Percentiles rank a stretch among this genome's conserved stretches.
These are phyloP conservation scores for Pteronura brasiliensis DNA, from an alignment of 2,113 vertebrate species.

Conservation along the genomic window DNA sequence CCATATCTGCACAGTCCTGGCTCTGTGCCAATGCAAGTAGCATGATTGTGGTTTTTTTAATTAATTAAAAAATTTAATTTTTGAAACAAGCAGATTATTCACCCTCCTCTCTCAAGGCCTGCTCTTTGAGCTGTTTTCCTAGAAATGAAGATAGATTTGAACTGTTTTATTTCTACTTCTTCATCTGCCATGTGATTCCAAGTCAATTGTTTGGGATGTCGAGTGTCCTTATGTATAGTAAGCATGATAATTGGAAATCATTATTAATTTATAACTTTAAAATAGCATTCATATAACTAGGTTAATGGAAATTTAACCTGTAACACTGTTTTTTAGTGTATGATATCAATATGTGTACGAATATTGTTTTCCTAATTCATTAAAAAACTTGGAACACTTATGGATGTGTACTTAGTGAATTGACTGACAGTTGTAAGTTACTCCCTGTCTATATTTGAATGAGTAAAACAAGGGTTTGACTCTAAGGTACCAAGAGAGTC, in stretches of 20 bases:
- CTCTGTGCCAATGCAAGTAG: neutral
- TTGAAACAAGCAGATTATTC: conserved; percentile 5
- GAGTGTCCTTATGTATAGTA: neutral
- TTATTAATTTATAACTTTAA: neutral
- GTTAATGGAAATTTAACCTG: neutral
- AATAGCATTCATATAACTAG: neutral
- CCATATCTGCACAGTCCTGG: neutral
- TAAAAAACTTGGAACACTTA: neutral
- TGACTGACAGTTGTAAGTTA: neutral
- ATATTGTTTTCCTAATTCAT: neutral
- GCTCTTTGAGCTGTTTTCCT: conserved; percentile 5
- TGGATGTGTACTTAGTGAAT: neutral
- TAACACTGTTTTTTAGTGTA: neutral
- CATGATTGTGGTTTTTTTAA: neutral
- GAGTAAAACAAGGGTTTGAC: neutral
- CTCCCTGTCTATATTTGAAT: neutral
- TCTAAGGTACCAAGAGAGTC: neutral
- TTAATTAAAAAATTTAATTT: neutral
- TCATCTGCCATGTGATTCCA: neutral
- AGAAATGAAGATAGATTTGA: neutral
- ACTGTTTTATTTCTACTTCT: neutral
- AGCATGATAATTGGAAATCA: neutral
- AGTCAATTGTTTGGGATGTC: neutral
- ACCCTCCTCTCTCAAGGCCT: neutral
- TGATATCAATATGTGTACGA: neutral